Percentiles rank a stretch among this genome's conserved stretches.
phyloP scores from a whole-genome alignment of 1,140 invertebrate genomes.

The Orussus abietinus region DNA sequence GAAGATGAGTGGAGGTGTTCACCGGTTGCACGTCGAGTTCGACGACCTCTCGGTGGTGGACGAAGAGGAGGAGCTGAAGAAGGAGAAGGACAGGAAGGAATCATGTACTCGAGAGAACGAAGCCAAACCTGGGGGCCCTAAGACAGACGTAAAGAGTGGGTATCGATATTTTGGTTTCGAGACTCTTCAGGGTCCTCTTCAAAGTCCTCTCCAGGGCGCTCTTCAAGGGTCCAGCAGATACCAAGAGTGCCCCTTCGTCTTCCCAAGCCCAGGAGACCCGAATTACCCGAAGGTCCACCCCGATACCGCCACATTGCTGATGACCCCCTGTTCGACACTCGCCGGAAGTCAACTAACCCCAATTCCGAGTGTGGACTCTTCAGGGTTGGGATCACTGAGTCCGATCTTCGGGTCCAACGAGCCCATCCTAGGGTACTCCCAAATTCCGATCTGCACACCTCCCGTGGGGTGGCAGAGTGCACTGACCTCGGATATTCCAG shows the following conservation, averaged over 20 bases:
- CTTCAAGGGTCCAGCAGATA: too few relatives aligned
- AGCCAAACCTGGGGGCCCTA: too few relatives aligned
- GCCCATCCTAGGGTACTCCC: constrained; percentile 2
- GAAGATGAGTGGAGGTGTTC: constrained; percentile 29
- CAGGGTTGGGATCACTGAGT: constrained; percentile 2
- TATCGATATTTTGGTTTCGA: too few relatives aligned
- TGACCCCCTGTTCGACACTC: constrained; percentile 27
- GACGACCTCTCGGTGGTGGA: constrained; percentile 72
- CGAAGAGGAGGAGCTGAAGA: constrained; percentile 60
- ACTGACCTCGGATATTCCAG: too few relatives aligned
- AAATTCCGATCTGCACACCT: constrained; percentile 16
- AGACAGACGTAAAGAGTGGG: too few relatives aligned
- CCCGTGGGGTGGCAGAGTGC: constrained; percentile 28
- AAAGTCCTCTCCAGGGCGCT: too few relatives aligned
- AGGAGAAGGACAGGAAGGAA: constrained; percentile 31
- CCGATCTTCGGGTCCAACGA: constrained; percentile 1
- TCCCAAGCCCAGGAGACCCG: constrained; percentile 24
- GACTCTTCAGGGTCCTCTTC: too few relatives aligned
- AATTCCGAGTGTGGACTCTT: constrained; percentile 2
- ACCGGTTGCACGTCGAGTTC: constrained; percentile 59
- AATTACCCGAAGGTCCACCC: constrained; percentile 17
- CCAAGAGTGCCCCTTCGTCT: constrained; percentile 36
- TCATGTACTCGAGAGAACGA: too few relatives aligned
- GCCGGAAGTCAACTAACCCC: constrained; percentile 24
- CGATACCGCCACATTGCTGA: constrained; percentile 13